Base-by-base conservation (phyloP, 2,797 vertebrate genomes). In the Crenuchus spilurus region DNA sequence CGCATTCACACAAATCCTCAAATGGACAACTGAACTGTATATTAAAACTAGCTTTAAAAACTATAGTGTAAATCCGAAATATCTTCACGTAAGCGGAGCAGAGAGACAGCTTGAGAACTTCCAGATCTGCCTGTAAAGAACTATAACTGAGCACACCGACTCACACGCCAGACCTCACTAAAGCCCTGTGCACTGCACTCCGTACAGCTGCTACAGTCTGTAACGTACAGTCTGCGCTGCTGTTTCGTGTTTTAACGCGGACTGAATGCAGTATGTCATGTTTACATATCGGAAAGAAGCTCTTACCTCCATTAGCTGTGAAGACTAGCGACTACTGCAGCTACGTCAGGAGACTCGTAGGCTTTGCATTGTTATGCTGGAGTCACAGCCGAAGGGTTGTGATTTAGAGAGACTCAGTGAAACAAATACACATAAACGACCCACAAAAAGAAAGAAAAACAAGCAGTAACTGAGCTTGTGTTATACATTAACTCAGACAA, bases 1-100 rank as follows among this genome's bases (percentile, higher is more conserved):
- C 54, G 24, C 58, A 35, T 48, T 46, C 28, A 61, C 41, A 48
- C 20, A 66, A 74, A 76, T 70, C 39, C 20, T 48, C 20, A 22
- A 30, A 2, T 2, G 20, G 20, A 42, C 35, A 14, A 10, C 3
- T 35, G 3, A 35, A n/a, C n/a, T n/a, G n/a, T n/a, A n/a, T n/a
- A n/a, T n/a, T n/a, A n/a, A n/a, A n/a, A n/a, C n/a, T n/a, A n/a
- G n/a, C n/a, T n/a, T n/a, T n/a, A n/a, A n/a, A n/a, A n/a, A n/a
- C n/a, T n/a, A n/a, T n/a, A n/a, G n/a, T n/a, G n/a, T n/a, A n/a
- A n/a, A n/a, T n/a, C n/a, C n/a, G n/a, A n/a, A n/a, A n/a, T n/a
- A n/a, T n/a, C n/a, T n/a, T n/a, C n/a, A n/a, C n/a, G n/a, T n/a
- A n/a, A n/a, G n/a, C n/a, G n/a, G n/a, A n/a, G n/a, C n/a, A n/a